Percentiles rank a stretch among this genome's conserved stretches.
Evolutionary conservation across 30 jellyfish, hydroid and myxozoan species (phyloP).

Genomic region (Sanderia malayensis): DNA sequence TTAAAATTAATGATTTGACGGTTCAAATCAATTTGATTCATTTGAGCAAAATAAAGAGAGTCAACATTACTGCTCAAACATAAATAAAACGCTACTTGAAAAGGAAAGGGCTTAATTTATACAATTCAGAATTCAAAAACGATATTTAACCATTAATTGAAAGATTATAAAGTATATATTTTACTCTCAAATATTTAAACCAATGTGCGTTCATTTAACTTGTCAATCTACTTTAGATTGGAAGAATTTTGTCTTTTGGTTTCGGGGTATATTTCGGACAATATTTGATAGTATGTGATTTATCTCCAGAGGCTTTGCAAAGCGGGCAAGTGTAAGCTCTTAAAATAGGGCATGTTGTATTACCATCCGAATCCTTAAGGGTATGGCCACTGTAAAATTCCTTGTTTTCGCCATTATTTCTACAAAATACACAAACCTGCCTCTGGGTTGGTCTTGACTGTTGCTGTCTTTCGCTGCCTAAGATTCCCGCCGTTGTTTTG

Average conservation of each 20-base stretch:
- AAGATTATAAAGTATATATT: not conserved
- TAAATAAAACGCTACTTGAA: not conserved
- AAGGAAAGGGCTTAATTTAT: not conserved
- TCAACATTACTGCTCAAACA: too few species aligned
- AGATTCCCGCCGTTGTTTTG: conserved; percentile 12
- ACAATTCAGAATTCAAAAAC: not conserved
- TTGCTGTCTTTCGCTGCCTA: conserved; percentile 49
- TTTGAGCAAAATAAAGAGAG: too few species aligned
- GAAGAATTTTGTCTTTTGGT: conserved; percentile 75
- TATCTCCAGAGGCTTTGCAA: conserved; percentile 96
- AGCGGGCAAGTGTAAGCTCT: conserved; percentile 99
- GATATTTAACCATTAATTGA: not conserved
- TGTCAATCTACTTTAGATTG: conserved; percentile 13
- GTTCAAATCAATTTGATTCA: not conserved
- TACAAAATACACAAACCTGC: conserved; percentile 93
- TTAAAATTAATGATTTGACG: conserved; percentile 10
- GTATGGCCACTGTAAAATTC: conserved; percentile 98
- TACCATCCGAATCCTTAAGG: conserved; percentile 92
- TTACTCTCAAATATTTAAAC: not conserved
- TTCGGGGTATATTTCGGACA: conserved; percentile 99
- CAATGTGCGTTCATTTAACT: not conserved
- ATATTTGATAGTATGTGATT: conserved; percentile 90
- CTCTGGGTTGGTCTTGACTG: conserved; percentile 66
- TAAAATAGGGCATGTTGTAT: conserved; percentile 94
- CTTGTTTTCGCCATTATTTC: conserved; percentile 94